Percentiles rank a stretch among this genome's conserved stretches.
phyloP scores from a whole-genome alignment of 1,140 invertebrate species.

The Drosophila arawakana region DNA sequence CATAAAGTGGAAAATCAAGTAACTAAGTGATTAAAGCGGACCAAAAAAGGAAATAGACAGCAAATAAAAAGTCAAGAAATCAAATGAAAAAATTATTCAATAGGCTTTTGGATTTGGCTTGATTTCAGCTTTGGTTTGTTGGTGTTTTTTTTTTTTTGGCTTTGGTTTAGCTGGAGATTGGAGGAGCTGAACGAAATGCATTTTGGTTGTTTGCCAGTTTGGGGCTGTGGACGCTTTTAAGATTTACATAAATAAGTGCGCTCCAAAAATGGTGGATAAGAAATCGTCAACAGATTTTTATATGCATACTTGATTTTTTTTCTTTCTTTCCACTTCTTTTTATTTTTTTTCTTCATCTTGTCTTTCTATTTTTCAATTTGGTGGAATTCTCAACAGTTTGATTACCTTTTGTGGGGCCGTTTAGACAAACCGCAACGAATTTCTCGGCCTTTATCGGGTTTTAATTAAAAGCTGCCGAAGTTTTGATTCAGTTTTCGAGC shows the following conservation, averaged over 20 bases:
- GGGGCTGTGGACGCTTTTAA: constrained; percentile 45
- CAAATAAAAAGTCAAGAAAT: constrained; percentile 51
- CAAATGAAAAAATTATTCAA: constrained; percentile 74
- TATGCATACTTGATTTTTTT: constrained; percentile 39
- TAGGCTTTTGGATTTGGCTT: constrained; percentile 64
- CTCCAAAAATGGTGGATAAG: constrained; percentile 60
- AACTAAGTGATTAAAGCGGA: constrained; percentile 72
- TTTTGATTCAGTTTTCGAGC: constrained; percentile 30
- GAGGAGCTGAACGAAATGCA: constrained; percentile 60
- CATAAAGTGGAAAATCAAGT: constrained; percentile 80
- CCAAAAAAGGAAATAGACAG: constrained; percentile 27
- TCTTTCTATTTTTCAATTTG: constrained; percentile 17
- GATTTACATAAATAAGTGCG: constrained; percentile 80
- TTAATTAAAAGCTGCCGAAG: constrained; percentile 77
- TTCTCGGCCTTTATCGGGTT: constrained; percentile 61
- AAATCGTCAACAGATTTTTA: constrained; percentile 53
- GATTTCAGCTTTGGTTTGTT: constrained; percentile 32
- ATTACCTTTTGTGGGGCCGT: constrained; percentile 51
- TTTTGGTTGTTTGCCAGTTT: constrained; percentile 64
- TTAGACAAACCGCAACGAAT: constrained; percentile 75
- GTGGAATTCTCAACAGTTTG: constrained; percentile 41
- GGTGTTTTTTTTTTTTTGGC: constrained; percentile 17
- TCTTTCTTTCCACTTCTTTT: constrained; percentile 16
- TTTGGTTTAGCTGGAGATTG: constrained; percentile 43
- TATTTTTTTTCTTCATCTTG: not conserved